Percentiles rank a stretch among this genome's conserved stretches.
Conservation (phyloP, 2,113 vertebrate genomes). For the Zapornia atra region DNA sequence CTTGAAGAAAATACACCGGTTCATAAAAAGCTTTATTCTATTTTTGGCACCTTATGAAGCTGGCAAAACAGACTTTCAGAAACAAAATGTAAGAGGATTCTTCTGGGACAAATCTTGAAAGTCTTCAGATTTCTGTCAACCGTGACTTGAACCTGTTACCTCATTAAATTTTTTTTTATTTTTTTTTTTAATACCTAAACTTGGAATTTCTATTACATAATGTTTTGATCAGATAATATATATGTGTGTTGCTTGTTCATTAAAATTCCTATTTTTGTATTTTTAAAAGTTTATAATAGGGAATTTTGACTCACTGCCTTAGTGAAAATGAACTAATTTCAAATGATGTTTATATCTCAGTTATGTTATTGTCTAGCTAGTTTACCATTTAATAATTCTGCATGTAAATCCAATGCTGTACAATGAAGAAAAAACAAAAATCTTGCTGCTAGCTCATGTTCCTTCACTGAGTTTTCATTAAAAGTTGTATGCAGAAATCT, state of each 20-base stretch:
- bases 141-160: not conserved
- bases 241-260: constrained; percentile 19
- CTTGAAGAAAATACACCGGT: not conserved
- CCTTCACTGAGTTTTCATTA: constrained; percentile 68
- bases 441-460: constrained; percentile 48
- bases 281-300: constrained; percentile 32
- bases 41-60: constrained; percentile 4
- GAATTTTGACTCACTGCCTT: constrained; percentile 37
- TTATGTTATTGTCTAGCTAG: constrained; percentile 41
- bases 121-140: not conserved
- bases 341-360: constrained; percentile 28
- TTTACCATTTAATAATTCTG: constrained; percentile 45
- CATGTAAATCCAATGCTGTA: constrained; percentile 69
- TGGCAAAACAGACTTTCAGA: constrained; percentile 13
- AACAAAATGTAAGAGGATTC: constrained; percentile 6
- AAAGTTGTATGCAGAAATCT: constrained; percentile 62
- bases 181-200: not conserved
- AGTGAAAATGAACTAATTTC: constrained; percentile 33
- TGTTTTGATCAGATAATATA: constrained; percentile 46
- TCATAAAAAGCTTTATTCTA: not conserved
- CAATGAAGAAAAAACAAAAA: not conserved
- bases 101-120: not conserved
- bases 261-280: constrained; percentile 65
- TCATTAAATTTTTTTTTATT: not conserved
- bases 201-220: constrained; percentile 4